These are phyloP conservation scores for Cervus canadensis DNA, from an alignment of 2,113 vertebrate genomes.

Conservation along the genomic window DNA sequence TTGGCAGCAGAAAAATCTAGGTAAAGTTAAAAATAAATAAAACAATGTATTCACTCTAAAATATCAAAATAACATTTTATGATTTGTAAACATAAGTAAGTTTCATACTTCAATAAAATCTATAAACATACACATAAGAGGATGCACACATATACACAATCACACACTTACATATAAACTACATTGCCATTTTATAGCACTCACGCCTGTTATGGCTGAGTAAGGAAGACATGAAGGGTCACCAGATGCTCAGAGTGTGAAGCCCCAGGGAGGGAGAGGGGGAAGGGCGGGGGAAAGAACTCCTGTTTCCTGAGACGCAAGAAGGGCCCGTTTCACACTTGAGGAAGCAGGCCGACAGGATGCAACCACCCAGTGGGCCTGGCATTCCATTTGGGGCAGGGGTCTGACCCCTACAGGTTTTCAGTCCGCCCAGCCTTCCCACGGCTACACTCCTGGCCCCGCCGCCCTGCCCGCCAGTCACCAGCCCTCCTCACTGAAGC, in stretches of 20 bases:
- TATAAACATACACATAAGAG: not conserved
- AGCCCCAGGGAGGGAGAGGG: not conserved
- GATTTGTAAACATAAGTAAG: not conserved
- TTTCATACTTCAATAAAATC: not conserved
- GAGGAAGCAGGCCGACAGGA: not conserved
- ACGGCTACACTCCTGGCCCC: not conserved
- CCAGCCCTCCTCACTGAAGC: not conserved
- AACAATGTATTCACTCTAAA: not conserved
- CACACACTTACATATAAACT: not conserved
- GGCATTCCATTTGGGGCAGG: no score
- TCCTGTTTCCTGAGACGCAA: no score
- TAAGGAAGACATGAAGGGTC: not conserved
- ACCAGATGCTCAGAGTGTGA: not conserved
- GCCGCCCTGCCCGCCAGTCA: not conserved
- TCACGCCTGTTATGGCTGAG: not conserved
- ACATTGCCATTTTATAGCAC: not conserved
- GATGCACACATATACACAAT: not conserved
- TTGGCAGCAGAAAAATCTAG: not conserved
- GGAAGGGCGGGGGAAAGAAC: not conserved
- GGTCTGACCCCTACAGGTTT: not conserved
- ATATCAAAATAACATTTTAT: not conserved
- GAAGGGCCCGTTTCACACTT: accelerated
- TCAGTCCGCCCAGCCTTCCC: not conserved
- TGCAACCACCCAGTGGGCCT: accelerated
- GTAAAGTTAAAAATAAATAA: not conserved